Conservation (phyloP, 1,140 invertebrate species). For the Drosophila triauraria region DNA sequence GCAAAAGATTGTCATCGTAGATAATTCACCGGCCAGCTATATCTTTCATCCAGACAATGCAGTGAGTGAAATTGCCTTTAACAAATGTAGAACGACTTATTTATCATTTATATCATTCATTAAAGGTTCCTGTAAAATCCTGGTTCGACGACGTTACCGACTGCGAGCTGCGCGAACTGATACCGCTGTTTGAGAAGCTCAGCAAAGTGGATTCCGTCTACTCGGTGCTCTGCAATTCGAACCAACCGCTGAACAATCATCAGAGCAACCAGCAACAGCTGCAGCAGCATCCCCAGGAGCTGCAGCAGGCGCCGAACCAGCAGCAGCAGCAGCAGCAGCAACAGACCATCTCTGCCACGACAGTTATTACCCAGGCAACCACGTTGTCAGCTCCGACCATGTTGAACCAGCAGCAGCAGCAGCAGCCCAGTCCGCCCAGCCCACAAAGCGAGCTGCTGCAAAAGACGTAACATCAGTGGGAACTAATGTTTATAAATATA, state of each 20-base stretch:
- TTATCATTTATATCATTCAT: conserved; percentile 2
- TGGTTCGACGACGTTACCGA: conserved; percentile 99
- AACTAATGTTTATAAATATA: conserved; percentile 85
- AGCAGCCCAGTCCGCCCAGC: conserved; percentile 81
- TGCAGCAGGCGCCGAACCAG: conserved; percentile 66
- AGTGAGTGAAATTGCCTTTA: conserved; percentile 89
- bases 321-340: conserved; percentile 71
- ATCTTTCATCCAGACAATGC: conserved; percentile 99
- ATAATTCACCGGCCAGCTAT: conserved; percentile 99
- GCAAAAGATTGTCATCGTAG: conserved; percentile 98
- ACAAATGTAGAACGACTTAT: not conserved
- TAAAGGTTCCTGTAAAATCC: conserved; percentile 96
- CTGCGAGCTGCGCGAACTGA: conserved; percentile 96
- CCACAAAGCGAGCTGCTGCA: conserved; percentile 82
- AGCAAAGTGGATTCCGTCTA: conserved; percentile 98
- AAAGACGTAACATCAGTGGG: conserved; percentile 85
- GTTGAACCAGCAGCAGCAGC: conserved; percentile 68
- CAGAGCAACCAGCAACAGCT: conserved; percentile 72
- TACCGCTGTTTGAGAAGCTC: conserved; percentile 98
- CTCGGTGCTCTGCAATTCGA: conserved; percentile 95
- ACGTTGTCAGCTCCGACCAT: conserved; percentile 82
- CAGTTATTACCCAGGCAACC: conserved; percentile 83
- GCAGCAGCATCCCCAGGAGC: conserved; percentile 61
- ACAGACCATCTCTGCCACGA: conserved; percentile 84
- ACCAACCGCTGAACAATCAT: conserved; percentile 90